Evolutionary conservation across 2,113 vertebrate genomes (phyloP), one percentile per base, ranked within the genome.

Genomic region (Esox niger): DNA sequence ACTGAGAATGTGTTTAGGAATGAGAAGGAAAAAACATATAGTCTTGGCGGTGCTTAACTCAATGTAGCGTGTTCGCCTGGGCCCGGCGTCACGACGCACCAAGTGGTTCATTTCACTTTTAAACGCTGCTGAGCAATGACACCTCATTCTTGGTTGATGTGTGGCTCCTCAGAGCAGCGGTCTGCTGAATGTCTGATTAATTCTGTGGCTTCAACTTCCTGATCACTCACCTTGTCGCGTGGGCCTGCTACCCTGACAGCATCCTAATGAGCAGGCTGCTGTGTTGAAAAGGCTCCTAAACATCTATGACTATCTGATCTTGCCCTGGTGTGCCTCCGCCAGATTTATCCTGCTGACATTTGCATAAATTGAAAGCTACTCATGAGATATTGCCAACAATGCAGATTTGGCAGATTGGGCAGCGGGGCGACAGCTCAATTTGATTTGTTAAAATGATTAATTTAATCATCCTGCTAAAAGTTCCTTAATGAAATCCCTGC

Each of bases 151-250:
- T 7, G 26, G 55, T 17, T 57, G 26, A 57, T 21, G 55, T 17
- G 55, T 27, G 55, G n/a, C 55, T 57, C 11, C 55, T 27, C 55
- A 29, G 2, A 38, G 58, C 23, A 76, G 13, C 76, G 71, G 71
- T 80, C 67, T 25, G 58, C 52, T 79, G 70, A 58, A 75, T 46
- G 62, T 66, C 73, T 70, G 80, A 86, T 82, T 79, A 80, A 86
- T 69, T 68, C 67, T 55, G 67, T 26, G 63, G 71, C 62, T 25
- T 20, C 64, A 71, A 78, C 69, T 67, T 75, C 26, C 55, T 27
- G 25, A 23, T 38, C 60, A 21, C 21, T 20, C 23, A n/a, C 43
- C 17, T 64, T 73, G 58, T 46, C 6, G 38, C 38, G 17, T 15
- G 38, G 38, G 38, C 38, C 38, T 17, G 38, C 38, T 43, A 17